Conservation (phyloP, 1,140 invertebrate species). For the Watersipora subatra region DNA sequence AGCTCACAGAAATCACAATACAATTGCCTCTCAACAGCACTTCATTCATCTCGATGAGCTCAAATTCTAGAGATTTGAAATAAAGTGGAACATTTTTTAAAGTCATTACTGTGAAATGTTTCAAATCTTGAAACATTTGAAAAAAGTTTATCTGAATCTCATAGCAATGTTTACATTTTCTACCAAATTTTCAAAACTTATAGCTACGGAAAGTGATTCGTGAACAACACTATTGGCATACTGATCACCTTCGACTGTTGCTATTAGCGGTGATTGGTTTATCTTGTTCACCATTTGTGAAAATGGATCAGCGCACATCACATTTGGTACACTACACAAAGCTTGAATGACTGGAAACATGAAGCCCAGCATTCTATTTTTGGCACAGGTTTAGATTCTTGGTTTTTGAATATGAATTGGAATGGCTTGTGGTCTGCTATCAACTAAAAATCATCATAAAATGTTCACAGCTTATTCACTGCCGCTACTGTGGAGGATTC, state of each 20-base stretch:
- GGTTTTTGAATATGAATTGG: constrained; percentile 9
- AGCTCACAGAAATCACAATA: background rate
- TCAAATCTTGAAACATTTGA: no score
- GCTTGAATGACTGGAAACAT: background rate
- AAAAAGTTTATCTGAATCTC: no score
- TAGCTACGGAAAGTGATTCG: background rate
- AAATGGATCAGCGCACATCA: background rate
- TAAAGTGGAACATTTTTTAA: background rate
- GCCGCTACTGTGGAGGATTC: no score
- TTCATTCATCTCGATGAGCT: background rate
- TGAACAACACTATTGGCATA: background rate
- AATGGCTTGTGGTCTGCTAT: constrained; percentile 14
- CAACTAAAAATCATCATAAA: constrained; percentile 12
- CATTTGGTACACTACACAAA: background rate
- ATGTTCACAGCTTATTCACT: constrained; percentile 11
- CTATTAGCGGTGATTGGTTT: background rate
- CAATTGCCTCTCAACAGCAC: background rate
- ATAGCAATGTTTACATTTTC: no score
- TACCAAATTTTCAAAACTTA: background rate
- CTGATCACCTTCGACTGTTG: background rate
- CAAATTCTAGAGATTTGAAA: background rate
- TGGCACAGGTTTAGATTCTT: background rate
- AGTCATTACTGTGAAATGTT: background rate
- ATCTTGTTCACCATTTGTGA: background rate
- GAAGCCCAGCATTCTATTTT: no score